phyloP scores from a whole-genome alignment of 2,888 invertebrate genomes.

The Agriopis marginaria region DNA sequence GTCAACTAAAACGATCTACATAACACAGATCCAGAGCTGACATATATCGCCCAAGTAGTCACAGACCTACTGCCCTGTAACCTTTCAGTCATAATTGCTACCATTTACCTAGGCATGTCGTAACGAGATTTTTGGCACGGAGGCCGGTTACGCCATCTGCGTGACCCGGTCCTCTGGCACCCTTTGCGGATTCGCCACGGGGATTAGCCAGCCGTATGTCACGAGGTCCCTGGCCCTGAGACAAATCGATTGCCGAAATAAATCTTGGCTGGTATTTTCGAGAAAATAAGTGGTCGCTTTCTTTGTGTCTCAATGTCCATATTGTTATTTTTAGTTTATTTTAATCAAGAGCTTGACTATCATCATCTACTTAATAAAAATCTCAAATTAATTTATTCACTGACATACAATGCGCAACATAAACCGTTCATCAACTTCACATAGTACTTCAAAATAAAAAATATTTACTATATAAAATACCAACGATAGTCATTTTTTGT shows the following conservation, averaged over 20 bases:
- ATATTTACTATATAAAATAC: too few species aligned
- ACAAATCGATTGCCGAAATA: conserved; percentile 26
- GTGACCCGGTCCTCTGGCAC: conserved; percentile 59
- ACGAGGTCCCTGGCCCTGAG: conserved; percentile 44
- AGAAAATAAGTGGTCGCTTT: neutral
- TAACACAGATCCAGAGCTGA: neutral
- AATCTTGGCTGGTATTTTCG: neutral
- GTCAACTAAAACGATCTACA: neutral
- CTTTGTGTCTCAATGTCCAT: neutral
- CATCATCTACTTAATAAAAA: too few species aligned
- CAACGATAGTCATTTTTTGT: too few species aligned
- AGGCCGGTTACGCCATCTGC: conserved; percentile 57
- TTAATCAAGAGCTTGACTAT: neutral
- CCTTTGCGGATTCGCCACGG: conserved; percentile 66
- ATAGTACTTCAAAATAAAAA: too few species aligned
- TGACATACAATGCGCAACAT: too few species aligned
- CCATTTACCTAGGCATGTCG: conserved; percentile 46
- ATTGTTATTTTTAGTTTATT: neutral
- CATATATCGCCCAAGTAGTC: neutral
- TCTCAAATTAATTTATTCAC: neutral
- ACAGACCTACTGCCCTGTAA: conserved; percentile 26
- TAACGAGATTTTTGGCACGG: conserved; percentile 51
- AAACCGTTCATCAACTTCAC: too few species aligned
- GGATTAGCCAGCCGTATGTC: conserved; percentile 58
- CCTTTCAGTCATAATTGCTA: conserved; percentile 39